phyloP scores from a whole-genome alignment of 2,113 vertebrate species.

The Tetrax tetrax region DNA sequence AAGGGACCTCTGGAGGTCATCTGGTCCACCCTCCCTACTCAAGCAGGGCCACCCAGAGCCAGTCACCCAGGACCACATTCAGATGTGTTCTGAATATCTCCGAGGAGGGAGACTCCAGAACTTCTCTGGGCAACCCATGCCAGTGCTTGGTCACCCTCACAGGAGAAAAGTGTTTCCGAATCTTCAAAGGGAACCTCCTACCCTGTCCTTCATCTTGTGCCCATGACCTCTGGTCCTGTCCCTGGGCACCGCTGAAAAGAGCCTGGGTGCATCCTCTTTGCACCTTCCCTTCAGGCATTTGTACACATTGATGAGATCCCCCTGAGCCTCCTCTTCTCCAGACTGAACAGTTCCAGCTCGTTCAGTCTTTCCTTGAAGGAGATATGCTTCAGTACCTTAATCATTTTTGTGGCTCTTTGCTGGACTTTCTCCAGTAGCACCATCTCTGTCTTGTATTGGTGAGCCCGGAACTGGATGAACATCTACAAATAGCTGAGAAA shows the following conservation, averaged over 20 bases:
- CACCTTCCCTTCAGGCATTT: background rate
- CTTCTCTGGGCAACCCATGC: background rate
- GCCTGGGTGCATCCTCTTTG: background rate
- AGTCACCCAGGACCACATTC: background rate
- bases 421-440: background rate
- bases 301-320: background rate
- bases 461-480: background rate
- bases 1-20: background rate
- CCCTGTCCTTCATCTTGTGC: background rate
- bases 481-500: background rate
- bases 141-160: fast-evolving
- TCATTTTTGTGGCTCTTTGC: background rate
- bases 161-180: background rate
- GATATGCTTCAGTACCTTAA: background rate
- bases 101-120: background rate
- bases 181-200: background rate
- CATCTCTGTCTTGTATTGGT: background rate
- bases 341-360: background rate
- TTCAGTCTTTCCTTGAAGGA: background rate
- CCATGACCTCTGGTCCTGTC: background rate
- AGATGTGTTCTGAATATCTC: background rate
- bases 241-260: background rate
- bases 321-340: background rate
- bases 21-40: background rate
- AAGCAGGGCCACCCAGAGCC: background rate